phyloP scores from a whole-genome alignment of 2,888 invertebrate species.

The Xestia ashworthii region DNA sequence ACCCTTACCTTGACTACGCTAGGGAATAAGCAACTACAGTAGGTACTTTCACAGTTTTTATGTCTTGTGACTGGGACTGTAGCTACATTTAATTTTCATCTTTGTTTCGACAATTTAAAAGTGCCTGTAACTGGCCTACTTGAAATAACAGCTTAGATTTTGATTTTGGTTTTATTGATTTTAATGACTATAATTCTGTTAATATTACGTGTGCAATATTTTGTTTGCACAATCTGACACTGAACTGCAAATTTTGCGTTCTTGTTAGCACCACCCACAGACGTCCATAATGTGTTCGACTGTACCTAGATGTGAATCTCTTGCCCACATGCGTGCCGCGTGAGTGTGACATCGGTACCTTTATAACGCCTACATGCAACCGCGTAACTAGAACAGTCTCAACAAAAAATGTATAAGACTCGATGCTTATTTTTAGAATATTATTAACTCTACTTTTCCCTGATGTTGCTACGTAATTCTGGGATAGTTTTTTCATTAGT shows the following conservation, averaged over 20 bases:
- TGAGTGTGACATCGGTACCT: conserved; percentile 29
- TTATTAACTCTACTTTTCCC: not conserved
- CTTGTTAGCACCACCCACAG: not conserved
- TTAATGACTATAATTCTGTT: too few relatives aligned
- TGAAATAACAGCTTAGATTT: too few relatives aligned
- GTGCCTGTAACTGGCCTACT: too few relatives aligned
- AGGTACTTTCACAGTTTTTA: too few relatives aligned
- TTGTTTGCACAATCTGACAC: too few relatives aligned
- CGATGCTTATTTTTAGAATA: conserved; percentile 27
- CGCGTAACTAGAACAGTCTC: conserved; percentile 29
- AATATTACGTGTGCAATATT: too few relatives aligned
- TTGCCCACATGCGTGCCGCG: conserved; percentile 30
- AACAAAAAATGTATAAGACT: conserved; percentile 39
- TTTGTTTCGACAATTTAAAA: too few relatives aligned
- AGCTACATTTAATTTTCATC: too few relatives aligned
- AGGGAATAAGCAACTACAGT: too few relatives aligned
- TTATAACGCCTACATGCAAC: conserved; percentile 48
- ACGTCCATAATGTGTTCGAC: not conserved
- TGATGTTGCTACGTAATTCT: not conserved
- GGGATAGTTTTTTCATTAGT: not conserved
- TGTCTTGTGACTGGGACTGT: too few relatives aligned
- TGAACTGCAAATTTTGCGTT: too few relatives aligned
- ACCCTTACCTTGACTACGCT: too few relatives aligned
- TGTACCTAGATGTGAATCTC: conserved; percentile 45
- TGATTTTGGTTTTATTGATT: not conserved